These are phyloP conservation scores for Ostrea denselamellosa DNA, from an alignment of 1,140 invertebrate genomes.

Conservation along the genomic window DNA sequence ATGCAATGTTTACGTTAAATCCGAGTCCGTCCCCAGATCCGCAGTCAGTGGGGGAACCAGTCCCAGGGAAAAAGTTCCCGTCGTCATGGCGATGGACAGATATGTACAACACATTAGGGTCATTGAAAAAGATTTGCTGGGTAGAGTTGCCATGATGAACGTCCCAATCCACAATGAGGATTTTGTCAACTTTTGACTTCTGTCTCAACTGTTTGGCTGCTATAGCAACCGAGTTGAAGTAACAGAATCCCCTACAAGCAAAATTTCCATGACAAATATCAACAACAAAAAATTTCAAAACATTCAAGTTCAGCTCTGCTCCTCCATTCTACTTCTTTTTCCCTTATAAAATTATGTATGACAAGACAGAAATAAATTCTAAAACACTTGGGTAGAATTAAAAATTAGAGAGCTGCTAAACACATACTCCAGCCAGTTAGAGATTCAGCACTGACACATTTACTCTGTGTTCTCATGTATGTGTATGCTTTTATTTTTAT, in stretches of 20 bases:
- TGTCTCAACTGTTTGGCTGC: constrained; percentile 93
- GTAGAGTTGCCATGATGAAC: constrained; percentile 99
- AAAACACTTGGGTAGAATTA: too few species aligned
- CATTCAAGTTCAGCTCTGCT: too few species aligned
- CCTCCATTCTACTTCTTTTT: too few species aligned
- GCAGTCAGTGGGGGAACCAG: constrained; percentile 93
- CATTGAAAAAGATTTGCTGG: constrained; percentile 98
- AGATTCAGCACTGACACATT: too few species aligned
- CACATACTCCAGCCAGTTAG: too few species aligned
- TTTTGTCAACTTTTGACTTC: constrained; percentile 90
- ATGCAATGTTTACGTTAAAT: constrained; percentile 98
- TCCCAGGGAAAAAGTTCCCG: constrained; percentile 99
- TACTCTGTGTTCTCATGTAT: too few species aligned
- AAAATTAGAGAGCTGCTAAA: too few species aligned
- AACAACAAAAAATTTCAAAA: background rate
- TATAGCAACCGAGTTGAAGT: constrained; percentile 99
- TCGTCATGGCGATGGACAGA: constrained; percentile 99
- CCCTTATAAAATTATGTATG: too few species aligned
- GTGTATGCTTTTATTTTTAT: too few species aligned
- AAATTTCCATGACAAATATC: too few species aligned
- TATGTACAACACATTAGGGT: constrained; percentile 95
- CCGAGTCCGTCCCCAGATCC: constrained; percentile 94
- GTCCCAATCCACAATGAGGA: constrained; percentile 97
- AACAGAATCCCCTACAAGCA: constrained; percentile 92
- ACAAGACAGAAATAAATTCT: too few species aligned